These are phyloP conservation scores for Accipiter virgatus DNA, from an alignment of 2,113 vertebrate species.

Conservation along the genomic window DNA sequence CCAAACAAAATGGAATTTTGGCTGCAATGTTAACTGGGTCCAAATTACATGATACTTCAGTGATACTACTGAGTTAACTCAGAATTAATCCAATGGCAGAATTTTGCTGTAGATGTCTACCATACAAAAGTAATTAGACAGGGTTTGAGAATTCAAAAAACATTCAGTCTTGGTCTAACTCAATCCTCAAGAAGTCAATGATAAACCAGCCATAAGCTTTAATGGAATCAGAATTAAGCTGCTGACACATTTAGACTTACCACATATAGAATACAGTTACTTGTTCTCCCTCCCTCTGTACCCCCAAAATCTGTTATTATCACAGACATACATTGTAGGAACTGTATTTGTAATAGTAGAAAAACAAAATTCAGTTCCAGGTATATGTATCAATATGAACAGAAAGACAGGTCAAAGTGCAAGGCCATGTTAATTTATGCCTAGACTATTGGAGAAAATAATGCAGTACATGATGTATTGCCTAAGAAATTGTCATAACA, in stretches of 20 bases:
- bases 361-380: not conserved
- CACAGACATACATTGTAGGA: not conserved
- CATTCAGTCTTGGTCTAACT: not conserved
- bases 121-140: not conserved
- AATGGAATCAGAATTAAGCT: not conserved
- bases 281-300: not conserved
- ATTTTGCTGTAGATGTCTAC: not conserved
- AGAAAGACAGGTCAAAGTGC: not conserved
- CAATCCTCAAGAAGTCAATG: not conserved
- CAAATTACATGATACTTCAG: not conserved
- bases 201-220: not conserved
- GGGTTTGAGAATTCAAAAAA: not conserved
- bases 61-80: not conserved
- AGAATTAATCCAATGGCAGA: not conserved
- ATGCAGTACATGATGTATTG: rapidly evolving
- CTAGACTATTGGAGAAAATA: not conserved
- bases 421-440: not conserved
- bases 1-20: not conserved
- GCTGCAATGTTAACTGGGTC: not conserved
- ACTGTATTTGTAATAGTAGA: not conserved
- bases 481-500: not conserved
- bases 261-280: not conserved
- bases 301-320: not conserved
- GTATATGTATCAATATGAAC: rapidly evolving
- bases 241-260: not conserved